Evolutionary conservation across 2,797 vertebrate genomes (phyloP).

Genomic region (Hippocampus kuda): DNA sequence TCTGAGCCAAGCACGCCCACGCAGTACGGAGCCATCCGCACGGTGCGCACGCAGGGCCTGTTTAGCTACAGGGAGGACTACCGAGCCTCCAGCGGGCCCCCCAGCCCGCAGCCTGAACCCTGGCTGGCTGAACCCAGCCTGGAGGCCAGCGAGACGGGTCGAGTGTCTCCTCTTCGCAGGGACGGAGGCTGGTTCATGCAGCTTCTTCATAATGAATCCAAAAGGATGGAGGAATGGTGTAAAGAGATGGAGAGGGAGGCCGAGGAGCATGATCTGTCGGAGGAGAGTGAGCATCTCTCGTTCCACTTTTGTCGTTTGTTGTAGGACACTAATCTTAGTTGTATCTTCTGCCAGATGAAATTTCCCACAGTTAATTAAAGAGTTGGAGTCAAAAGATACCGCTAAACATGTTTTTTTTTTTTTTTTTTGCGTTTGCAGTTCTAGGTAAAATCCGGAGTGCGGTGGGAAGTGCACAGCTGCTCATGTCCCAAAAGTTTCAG

Average conservation of each 20-base stretch:
- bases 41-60: conserved; percentile 93
- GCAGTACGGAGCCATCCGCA: conserved; percentile 90
- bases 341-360: background rate
- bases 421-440: conserved; percentile 60
- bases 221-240: conserved; percentile 94
- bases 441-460: conserved; percentile 92
- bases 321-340: background rate
- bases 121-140: conserved; percentile 79
- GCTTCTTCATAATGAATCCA: conserved; percentile 89
- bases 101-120: conserved; percentile 76
- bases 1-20: conserved; percentile 98
- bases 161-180: conserved; percentile 81
- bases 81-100: conserved; percentile 78
- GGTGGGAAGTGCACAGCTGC: conserved; percentile 89
- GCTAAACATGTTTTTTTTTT: conserved; percentile 24
- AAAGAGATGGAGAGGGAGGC: conserved; percentile 97
- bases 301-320: background rate
- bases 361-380: background rate
- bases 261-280: conserved; percentile 91
- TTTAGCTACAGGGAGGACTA: conserved; percentile 98
- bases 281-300: conserved; percentile 80
- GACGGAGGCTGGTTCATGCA: conserved; percentile 98
- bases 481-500: conserved; percentile 99
- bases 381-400: conserved; percentile 9
- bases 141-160: conserved; percentile 70